These are phyloP conservation scores for Rhabdophis nuchalis DNA, from an alignment of 2,797 vertebrate genomes.

Conservation along the genomic window DNA sequence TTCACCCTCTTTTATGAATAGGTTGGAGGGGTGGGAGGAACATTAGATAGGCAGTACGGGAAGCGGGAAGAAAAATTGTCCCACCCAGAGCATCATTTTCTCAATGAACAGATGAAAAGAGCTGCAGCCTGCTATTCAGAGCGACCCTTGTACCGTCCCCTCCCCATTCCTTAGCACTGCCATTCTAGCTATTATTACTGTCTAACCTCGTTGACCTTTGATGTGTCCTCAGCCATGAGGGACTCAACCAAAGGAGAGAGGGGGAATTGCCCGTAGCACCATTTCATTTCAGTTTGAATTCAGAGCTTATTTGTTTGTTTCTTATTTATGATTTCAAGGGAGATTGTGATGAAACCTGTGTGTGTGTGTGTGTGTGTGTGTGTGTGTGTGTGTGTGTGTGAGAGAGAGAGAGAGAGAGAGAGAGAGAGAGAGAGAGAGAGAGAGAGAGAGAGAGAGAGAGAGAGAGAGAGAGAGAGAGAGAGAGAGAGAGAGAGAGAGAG, in stretches of 20 bases:
- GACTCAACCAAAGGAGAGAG: not conserved
- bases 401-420: too few relatives aligned
- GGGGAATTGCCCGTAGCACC: not conserved
- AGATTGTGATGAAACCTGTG: too few relatives aligned
- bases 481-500: too few relatives aligned
- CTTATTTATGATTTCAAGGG: not conserved
- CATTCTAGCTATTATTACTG: constrained; percentile 46
- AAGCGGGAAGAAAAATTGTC: constrained; percentile 44
- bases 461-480: too few relatives aligned
- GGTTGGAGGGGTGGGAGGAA: constrained; percentile 27
- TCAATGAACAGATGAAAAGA: constrained; percentile 50
- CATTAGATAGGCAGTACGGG: constrained; percentile 42
- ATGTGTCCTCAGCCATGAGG: constrained; percentile 34
- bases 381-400: not conserved
- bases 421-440: too few relatives aligned
- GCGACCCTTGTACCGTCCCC: constrained; percentile 33
- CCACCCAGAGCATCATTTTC: constrained; percentile 46
- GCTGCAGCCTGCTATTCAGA: constrained; percentile 42
- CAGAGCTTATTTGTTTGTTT: too few relatives aligned
- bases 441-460: too few relatives aligned
- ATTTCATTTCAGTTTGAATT: not conserved
- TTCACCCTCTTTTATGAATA: constrained; percentile 56
- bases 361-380: too few relatives aligned
- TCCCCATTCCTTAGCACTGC: constrained; percentile 50
- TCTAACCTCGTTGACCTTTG: constrained; percentile 47